Conservation (phyloP, 2,888 invertebrate genomes). For the Melieria omissa region DNA sequence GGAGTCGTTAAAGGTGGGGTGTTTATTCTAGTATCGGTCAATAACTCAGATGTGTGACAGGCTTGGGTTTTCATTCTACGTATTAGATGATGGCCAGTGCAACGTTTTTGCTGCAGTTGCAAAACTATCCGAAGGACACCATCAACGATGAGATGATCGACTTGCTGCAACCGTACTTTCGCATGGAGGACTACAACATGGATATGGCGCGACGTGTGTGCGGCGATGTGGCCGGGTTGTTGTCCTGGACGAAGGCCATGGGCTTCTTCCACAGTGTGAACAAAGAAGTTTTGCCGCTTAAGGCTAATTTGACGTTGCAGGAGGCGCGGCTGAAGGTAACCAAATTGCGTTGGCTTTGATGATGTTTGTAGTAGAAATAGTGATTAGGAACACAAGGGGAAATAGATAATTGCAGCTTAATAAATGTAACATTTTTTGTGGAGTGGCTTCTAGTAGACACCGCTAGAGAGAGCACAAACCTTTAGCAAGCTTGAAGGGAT, state of each 20-base stretch:
- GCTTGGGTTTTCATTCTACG: not conserved
- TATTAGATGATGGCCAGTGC: conserved; percentile 93
- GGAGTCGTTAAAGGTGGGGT: conserved; percentile 85
- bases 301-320: conserved; percentile 90
- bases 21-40: not conserved
- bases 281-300: conserved; percentile 93
- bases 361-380: too few species aligned
- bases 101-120: conserved; percentile 88
- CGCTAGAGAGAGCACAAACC: too few species aligned
- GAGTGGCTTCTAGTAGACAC: too few species aligned
- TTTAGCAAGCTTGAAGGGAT: too few species aligned
- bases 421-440: too few species aligned
- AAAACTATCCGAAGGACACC: conserved; percentile 95
- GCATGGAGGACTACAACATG: conserved; percentile 97
- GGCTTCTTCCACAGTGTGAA: conserved; percentile 95
- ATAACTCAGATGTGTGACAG: not conserved
- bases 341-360: not conserved
- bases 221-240: conserved; percentile 93
- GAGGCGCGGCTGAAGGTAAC: conserved; percentile 84
- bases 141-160: conserved; percentile 98
- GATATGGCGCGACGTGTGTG: conserved; percentile 95
- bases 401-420: too few species aligned
- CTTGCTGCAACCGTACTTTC: conserved; percentile 88
- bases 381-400: too few species aligned
- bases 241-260: conserved; percentile 98